Percentiles rank a stretch among this genome's conserved stretches.
These are phyloP conservation scores for Phlogophora meticulosa DNA, from an alignment of 2,888 invertebrate genomes.

Conservation along the genomic window DNA sequence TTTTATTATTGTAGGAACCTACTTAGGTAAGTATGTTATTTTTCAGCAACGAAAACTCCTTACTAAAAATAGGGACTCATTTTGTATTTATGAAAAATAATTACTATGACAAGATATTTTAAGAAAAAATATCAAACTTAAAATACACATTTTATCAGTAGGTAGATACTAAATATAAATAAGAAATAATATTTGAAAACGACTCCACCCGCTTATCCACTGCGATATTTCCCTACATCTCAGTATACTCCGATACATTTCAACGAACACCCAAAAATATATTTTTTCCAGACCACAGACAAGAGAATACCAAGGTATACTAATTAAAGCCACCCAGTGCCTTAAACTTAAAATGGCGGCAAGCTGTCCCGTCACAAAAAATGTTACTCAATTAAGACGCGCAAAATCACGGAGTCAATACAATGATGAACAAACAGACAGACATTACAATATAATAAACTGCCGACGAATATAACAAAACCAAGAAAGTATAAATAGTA, in stretches of 20 bases:
- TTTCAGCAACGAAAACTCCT: too few species aligned
- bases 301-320: constrained; percentile 43
- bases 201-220: background rate
- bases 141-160: too few species aligned
- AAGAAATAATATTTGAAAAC: background rate
- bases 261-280: constrained; percentile 44
- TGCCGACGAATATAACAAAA: constrained; percentile 81
- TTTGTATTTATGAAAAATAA: too few species aligned
- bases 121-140: too few species aligned
- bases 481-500: constrained; percentile 79
- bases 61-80: too few species aligned
- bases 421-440: constrained; percentile 83
- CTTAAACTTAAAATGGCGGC: constrained; percentile 63
- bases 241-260: constrained; percentile 19
- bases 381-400: constrained; percentile 78
- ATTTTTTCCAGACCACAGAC: constrained; percentile 43
- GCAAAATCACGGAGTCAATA: constrained; percentile 73
- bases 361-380: constrained; percentile 64
- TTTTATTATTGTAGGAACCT: too few species aligned
- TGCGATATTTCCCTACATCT: constrained; percentile 14
- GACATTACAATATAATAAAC: constrained; percentile 88
- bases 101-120: too few species aligned
- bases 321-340: constrained; percentile 60
- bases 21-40: too few species aligned
- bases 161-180: too few species aligned